Conservation (phyloP, 23 tunicate species). For the Pegea sp. region DNA sequence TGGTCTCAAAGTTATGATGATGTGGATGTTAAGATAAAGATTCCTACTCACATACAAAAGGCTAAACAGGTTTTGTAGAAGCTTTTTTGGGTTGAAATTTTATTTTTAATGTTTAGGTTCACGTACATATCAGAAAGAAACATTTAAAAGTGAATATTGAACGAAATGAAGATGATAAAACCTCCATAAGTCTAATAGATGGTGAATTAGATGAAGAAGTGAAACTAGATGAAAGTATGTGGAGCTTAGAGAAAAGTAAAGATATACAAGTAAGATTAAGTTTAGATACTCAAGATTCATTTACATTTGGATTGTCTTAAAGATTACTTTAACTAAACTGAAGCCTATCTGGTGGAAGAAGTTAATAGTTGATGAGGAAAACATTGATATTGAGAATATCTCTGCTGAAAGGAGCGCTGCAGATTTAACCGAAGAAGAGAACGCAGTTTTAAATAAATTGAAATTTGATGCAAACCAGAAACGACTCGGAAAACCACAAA, state of each 20-base stretch:
- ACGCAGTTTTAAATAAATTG: slow-evolving; percentile 67
- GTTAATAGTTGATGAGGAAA: slow-evolving; percentile 33
- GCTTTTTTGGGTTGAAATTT: no score
- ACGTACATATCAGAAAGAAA: slow-evolving; percentile 25
- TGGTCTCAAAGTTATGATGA: slow-evolving; percentile 98
- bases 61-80: no score
- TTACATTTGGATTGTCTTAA: not conserved
- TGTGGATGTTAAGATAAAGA: slow-evolving; percentile 64
- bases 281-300: not conserved
- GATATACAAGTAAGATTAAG: slow-evolving; percentile 12
- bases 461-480: slow-evolving; percentile 87
- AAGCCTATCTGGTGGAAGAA: slow-evolving; percentile 66
- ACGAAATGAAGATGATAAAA: slow-evolving; percentile 8
- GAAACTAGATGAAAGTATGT: slow-evolving; percentile 50
- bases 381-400: slow-evolving; percentile 80
- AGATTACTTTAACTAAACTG: slow-evolving; percentile 57
- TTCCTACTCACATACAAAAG: no score
- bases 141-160: slow-evolving; percentile 21
- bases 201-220: slow-evolving; percentile 63
- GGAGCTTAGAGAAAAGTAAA: slow-evolving; percentile 68
- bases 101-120: no score
- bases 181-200: slow-evolving; percentile 40
- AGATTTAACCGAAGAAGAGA: slow-evolving; percentile 54
- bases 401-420: slow-evolving; percentile 60
- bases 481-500: slow-evolving; percentile 69